Base-by-base conservation (phyloP, 2,113 vertebrate genomes). In the Rana temporaria region DNA sequence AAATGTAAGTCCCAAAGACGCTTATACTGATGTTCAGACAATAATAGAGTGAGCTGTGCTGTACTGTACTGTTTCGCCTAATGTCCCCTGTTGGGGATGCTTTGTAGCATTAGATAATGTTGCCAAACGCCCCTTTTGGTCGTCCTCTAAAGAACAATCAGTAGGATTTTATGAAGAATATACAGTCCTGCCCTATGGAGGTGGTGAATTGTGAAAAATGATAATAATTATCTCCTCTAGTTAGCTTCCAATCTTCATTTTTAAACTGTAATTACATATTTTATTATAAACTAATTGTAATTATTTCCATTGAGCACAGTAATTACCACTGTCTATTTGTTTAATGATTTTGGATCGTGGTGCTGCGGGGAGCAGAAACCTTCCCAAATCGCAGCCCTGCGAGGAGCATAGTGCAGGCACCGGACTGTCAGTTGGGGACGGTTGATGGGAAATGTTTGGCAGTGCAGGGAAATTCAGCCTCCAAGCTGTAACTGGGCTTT, bases 251-350 rank as follows among this genome's bases (percentile, higher is more conserved):
- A 53, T 53, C 15, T 56, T 15, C 24, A 55, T 78, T 78, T 67
- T 32, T 67, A 78, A 78, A 55, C 63, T 67, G 63, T 78, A 78
- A 78, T 78, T 66, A 66, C 16, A 34, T 78, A 63, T 76, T 22
- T 65, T 78, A 22, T 3, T 71, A 53, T 48, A 48, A 78, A 19
- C 60, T 53, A 78, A 78, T 78, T 78, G 38, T 78, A 78, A 78
- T 78, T 66, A 78, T 78, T 78, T 48, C 63, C 34, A 56, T 22
- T 55, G 48, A 78, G 32, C 63, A 4, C 60, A 32, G 20, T 78
- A 67, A 78, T 78, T 78, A 78, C 63, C 56, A 48, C 30, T 66
- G 42, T 9, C 24, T 63, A 24, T 24, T 63, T 22, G 9, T 63
- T 20, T 63, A 63, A 63, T 63, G 60, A 63, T 63, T 63, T 24